These are phyloP conservation scores for Oenanthe melanoleuca DNA, from an alignment of 2,113 vertebrate species.

Conservation along the genomic window DNA sequence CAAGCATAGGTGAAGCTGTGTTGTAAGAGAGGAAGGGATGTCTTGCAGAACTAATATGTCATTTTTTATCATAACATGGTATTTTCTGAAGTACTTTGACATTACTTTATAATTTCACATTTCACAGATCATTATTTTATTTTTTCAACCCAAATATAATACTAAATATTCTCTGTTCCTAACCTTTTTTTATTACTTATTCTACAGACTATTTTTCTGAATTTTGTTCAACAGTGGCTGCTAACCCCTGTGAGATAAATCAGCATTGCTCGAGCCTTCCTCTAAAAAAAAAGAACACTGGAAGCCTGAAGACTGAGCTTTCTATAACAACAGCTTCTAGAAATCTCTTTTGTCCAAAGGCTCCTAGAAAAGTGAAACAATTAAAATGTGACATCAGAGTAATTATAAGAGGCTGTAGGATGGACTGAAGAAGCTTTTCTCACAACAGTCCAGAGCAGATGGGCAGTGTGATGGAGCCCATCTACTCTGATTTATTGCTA, in stretches of 20 bases:
- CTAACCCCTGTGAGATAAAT: not conserved
- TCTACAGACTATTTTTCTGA: not conserved
- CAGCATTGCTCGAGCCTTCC: not conserved
- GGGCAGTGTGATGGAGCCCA: fast-evolving
- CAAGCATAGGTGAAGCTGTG: not conserved
- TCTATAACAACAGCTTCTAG: not conserved
- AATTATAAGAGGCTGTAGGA: not conserved
- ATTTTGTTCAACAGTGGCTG: not conserved
- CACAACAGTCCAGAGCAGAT: not conserved
- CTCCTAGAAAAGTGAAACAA: not conserved
- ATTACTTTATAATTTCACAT: not conserved
- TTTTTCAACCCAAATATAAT: not conserved
- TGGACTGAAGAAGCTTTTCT: not conserved
- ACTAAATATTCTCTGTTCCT: not conserved
- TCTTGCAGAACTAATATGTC: not conserved
- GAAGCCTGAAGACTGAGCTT: not conserved
- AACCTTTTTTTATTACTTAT: not conserved
- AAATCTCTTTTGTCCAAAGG: not conserved
- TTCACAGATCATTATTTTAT: not conserved
- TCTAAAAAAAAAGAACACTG: not conserved
- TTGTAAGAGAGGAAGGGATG: not conserved
- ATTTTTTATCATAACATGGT: not conserved
- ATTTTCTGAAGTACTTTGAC: not conserved
- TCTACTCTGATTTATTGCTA: not conserved
- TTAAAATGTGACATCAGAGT: not conserved